Evolutionary conservation across 1,140 invertebrate species (phyloP), one percentile per base, ranked within the genome.

Genomic region (Drosophila nebulosa): DNA sequence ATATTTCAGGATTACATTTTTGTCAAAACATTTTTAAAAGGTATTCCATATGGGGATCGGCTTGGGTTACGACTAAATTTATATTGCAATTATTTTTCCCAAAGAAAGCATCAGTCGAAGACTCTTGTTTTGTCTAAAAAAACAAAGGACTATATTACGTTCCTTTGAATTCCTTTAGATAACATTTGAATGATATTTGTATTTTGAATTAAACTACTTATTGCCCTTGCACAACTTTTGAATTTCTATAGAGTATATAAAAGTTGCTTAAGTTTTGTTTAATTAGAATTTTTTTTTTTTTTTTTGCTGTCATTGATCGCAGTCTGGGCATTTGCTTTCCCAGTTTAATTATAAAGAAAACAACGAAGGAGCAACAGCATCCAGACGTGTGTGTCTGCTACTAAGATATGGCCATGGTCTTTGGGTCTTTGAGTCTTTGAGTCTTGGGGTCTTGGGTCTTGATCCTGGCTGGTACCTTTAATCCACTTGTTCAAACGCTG

Each of bases 401-500:
- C 32, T 32, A 30, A 68, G 24, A 46, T 53, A 69, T 66, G 27
- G 51, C 46, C 32, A 36, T 26, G 18, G 46, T 42, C 64, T 50
- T 32, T 12, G 30, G 55, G 27, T 42, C 36, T 36, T 32, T 3
- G 12, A 58, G 7, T 30, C 10, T 9, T 9, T 9, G 55, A 22
- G 51, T 46, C 46, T 32, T 3, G 30, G 55, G 27, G 51, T 46
- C 46, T 32, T 3, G 12, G 62, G 7, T 30, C 10, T 9, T 9
- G 27, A 9, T 30, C 27, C 27, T 30, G 30, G 55, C 51, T 51
- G 30, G 18, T 22, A 14, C 55, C 14, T 69, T 86, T 86, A 86
- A 88, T 86, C 83, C 83, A 86, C 83, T 86, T 86, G 83, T 86
- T 88, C 84, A 89, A 89, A 88, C 72, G 84, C 83, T 89, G 84